Conservation (phyloP, 1,140 invertebrate species). For the Lerema accius region DNA sequence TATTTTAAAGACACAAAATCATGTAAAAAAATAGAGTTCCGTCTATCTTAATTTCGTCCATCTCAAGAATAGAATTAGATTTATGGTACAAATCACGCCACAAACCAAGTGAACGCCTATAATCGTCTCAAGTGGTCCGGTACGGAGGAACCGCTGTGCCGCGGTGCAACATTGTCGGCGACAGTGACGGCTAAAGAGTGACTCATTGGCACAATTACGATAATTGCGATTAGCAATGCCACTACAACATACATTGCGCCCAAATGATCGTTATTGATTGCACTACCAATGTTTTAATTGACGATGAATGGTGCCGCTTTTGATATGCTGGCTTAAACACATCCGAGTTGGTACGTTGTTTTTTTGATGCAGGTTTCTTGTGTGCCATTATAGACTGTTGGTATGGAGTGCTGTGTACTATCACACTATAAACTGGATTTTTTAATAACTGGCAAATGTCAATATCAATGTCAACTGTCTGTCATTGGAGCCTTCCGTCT, state of each 20-base stretch:
- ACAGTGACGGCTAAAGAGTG: not conserved
- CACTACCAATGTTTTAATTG: constrained; percentile 10
- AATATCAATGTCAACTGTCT: too few relatives aligned
- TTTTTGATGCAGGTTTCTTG: too few relatives aligned
- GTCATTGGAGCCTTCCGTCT: too few relatives aligned
- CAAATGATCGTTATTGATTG: not conserved
- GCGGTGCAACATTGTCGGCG: not conserved
- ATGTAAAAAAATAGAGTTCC: too few relatives aligned
- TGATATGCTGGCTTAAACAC: too few relatives aligned
- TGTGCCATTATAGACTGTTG: too few relatives aligned
- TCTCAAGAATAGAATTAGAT: not conserved
- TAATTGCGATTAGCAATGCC: not conserved
- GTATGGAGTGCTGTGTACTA: too few relatives aligned
- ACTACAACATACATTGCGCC: not conserved
- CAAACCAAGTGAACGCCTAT: not conserved
- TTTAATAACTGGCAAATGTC: too few relatives aligned
- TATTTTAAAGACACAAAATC: too few relatives aligned
- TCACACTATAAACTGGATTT: too few relatives aligned
- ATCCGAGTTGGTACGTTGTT: too few relatives aligned
- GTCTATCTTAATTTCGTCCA: too few relatives aligned
- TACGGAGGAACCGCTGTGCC: not conserved
- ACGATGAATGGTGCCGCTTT: constrained; percentile 12
- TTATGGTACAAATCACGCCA: not conserved
- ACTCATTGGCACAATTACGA: not conserved
- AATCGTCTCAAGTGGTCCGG: not conserved